phyloP scores from a whole-genome alignment of 2,113 vertebrate genomes.

The Limanda limanda region DNA sequence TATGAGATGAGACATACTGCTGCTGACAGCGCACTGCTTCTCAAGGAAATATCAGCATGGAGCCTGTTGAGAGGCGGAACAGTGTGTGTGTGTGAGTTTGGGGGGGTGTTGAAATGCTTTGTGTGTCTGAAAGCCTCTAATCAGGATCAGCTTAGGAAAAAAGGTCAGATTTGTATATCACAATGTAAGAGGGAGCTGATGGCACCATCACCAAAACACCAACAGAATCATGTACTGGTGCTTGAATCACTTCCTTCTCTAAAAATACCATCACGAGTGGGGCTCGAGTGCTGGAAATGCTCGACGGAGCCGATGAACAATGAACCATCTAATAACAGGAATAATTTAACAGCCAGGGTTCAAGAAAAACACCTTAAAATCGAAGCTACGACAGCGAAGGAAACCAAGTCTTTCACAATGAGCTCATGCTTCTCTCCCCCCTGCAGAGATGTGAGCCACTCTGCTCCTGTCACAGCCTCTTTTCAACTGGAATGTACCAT shows the following conservation, averaged over 20 bases:
- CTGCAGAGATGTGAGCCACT: too few relatives aligned
- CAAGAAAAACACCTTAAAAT: too few relatives aligned
- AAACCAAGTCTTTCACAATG: too few relatives aligned
- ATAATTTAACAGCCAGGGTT: too few relatives aligned
- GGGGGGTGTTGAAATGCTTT: slow-evolving; percentile 17
- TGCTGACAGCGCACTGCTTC: slow-evolving; percentile 67
- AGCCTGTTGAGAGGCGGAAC: slow-evolving; percentile 62
- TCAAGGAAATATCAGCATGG: slow-evolving; percentile 73
- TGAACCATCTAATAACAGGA: background rate
- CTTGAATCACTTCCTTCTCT: background rate
- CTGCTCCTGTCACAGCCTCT: background rate
- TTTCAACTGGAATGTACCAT: background rate
- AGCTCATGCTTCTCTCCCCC: too few relatives aligned
- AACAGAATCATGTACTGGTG: background rate
- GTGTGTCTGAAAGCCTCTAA: slow-evolving; percentile 65
- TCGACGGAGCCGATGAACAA: background rate
- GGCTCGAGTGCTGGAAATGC: background rate
- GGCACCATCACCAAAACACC: background rate
- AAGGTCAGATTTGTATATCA: slow-evolving; percentile 72
- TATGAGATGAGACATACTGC: slow-evolving; percentile 69
- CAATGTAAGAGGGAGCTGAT: slow-evolving; percentile 41
- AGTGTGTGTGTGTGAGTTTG: slow-evolving; percentile 12
- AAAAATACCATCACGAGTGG: background rate
- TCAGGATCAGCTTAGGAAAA: slow-evolving; percentile 61
- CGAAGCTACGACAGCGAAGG: too few relatives aligned